Conservation (phyloP, 2,113 vertebrate genomes). For the Istiophorus platypterus region DNA sequence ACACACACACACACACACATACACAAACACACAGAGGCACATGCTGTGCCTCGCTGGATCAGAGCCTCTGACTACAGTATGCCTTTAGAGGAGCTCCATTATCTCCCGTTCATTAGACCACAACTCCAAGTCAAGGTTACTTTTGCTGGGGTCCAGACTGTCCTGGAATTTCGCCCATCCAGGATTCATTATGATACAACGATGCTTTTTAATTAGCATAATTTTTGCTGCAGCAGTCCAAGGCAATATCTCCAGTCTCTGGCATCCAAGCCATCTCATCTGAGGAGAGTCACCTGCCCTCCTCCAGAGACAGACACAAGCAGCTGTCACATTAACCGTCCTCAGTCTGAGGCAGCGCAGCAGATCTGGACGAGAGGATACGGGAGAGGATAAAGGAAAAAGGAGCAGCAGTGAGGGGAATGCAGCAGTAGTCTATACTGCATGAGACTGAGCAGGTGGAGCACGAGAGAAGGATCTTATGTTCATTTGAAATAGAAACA, state of each 20-base stretch:
- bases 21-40: conserved; percentile 57
- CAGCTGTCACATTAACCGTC: conserved; percentile 54
- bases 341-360: conserved; percentile 54
- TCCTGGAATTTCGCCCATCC: conserved; percentile 63
- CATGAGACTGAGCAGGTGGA: conserved; percentile 76
- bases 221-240: conserved; percentile 66
- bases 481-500: conserved; percentile 54
- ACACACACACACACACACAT: conserved; percentile 38
- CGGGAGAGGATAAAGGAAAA: conserved; percentile 58
- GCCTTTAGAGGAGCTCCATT: conserved; percentile 77
- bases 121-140: conserved; percentile 62
- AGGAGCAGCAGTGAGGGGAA: conserved; percentile 67
- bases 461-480: conserved; percentile 60
- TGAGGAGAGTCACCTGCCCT: conserved; percentile 65
- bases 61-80: conserved; percentile 79
- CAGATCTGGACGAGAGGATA: conserved; percentile 58
- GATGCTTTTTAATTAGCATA: conserved; percentile 77
- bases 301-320: conserved; percentile 50
- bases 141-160: conserved; percentile 38
- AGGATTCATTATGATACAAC: conserved; percentile 61
- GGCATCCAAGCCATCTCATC: conserved; percentile 44
- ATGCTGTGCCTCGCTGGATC: conserved; percentile 77
- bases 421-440: conserved; percentile 79
- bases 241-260: conserved; percentile 61
- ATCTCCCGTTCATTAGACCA: conserved; percentile 60